phyloP scores from a whole-genome alignment of 2,113 vertebrate genomes.

The Caranx ignobilis region DNA sequence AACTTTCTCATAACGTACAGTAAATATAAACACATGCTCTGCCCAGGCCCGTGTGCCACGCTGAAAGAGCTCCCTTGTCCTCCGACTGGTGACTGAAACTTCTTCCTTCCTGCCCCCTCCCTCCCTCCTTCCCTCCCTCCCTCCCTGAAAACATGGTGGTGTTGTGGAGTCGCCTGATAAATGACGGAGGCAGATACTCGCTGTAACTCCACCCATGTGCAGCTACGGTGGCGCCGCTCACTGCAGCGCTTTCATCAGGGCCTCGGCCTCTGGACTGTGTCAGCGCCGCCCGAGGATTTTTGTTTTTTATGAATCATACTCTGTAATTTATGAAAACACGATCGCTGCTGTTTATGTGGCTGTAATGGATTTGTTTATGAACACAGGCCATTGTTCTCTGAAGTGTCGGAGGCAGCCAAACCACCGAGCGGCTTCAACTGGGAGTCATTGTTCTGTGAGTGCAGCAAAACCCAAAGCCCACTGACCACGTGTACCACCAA shows the following conservation, averaged over 20 bases:
- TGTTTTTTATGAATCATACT: constrained; percentile 46
- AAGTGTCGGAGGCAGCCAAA: constrained; percentile 68
- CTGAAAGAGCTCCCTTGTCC: constrained; percentile 78
- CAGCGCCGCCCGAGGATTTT: neutral
- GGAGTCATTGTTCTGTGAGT: constrained; percentile 74
- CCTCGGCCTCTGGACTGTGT: constrained; percentile 9
- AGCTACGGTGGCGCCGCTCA: constrained; percentile 20
- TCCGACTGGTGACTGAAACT: constrained; percentile 41
- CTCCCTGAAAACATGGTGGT: constrained; percentile 52
- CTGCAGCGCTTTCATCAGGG: constrained; percentile 18
- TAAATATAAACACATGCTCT: constrained; percentile 84
- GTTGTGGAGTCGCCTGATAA: constrained; percentile 29
- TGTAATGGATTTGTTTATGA: constrained; percentile 77
- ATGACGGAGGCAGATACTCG: constrained; percentile 23
- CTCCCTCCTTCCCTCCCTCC: constrained; percentile 49
- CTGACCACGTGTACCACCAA: constrained; percentile 33
- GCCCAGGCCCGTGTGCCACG: constrained; percentile 42
- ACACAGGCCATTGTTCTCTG: constrained; percentile 75
- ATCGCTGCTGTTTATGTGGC: constrained; percentile 57
- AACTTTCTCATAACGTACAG: constrained; percentile 71
- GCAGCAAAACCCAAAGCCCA: constrained; percentile 41
- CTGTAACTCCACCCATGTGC: neutral
- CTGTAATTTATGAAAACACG: constrained; percentile 59
- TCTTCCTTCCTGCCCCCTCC: constrained; percentile 53
- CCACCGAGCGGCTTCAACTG: constrained; percentile 57